Evolutionary conservation across 2,888 invertebrate species (phyloP).

Genomic region (Andrena haemorrhoa): DNA sequence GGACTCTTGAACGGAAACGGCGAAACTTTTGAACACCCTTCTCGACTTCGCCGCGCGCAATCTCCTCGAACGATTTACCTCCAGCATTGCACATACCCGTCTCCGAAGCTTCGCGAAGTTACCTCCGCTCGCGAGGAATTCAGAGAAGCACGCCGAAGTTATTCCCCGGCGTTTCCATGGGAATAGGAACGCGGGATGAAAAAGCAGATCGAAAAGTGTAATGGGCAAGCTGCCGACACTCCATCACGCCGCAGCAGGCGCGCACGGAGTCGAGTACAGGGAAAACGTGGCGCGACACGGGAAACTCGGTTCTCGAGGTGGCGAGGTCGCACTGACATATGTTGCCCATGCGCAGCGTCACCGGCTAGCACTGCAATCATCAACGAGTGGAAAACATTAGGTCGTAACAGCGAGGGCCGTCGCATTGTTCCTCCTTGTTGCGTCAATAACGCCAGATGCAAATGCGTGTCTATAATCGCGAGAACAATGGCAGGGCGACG

Average conservation of each 20-base stretch:
- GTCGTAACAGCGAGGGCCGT: neutral
- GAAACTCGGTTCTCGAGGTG: conserved; percentile 11
- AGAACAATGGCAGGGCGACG: conserved; percentile 34
- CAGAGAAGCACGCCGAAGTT: too few species aligned
- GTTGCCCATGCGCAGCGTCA: conserved; percentile 21
- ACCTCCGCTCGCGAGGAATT: too few species aligned
- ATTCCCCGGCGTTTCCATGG: too few species aligned
- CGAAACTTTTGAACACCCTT: conserved; percentile 5
- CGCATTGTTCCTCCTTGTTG: conserved; percentile 42
- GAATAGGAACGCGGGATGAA: too few species aligned
- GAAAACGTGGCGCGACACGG: conserved; percentile 2
- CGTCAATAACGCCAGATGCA: conserved; percentile 29
- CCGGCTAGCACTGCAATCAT: conserved; percentile 28
- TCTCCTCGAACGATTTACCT: neutral
- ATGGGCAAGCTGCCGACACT: too few species aligned
- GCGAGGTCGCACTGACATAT: conserved; percentile 16
- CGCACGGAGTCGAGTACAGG: neutral
- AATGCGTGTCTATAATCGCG: conserved; percentile 31
- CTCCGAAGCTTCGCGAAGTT: too few species aligned
- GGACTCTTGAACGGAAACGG: neutral
- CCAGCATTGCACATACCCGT: neutral
- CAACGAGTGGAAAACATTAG: conserved; percentile 36
- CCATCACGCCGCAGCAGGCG: neutral
- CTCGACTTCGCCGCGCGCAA: neutral
- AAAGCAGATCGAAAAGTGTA: too few species aligned